Percentiles rank a stretch among this genome's conserved stretches.
Conservation (phyloP, 2,113 vertebrate species). For the Laterallus jamaicensis region DNA sequence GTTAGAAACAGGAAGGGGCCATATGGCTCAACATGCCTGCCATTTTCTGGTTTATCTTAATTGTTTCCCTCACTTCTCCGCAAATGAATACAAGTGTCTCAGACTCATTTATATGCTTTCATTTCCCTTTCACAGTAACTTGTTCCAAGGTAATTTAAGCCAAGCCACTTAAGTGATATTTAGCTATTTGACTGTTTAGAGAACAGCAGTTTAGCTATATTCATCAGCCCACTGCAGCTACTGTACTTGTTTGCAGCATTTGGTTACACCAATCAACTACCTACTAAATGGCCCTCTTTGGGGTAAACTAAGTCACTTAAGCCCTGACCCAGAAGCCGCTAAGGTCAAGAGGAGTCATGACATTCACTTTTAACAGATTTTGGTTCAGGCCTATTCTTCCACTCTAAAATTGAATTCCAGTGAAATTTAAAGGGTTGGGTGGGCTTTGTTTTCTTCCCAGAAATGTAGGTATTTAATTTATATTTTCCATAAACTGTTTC, state of each 20-base stretch:
- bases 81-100: conserved; percentile 67
- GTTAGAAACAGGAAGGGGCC: conserved; percentile 60
- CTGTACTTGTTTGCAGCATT: conserved; percentile 41
- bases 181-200: conserved; percentile 62
- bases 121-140: conserved; percentile 65
- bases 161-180: conserved; percentile 65
- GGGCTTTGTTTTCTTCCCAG: background rate
- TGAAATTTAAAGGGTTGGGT: background rate
- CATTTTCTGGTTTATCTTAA: conserved; percentile 71
- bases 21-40: conserved; percentile 49
- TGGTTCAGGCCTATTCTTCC: background rate
- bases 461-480: background rate
- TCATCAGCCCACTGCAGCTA: conserved; percentile 29
- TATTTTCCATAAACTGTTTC: background rate
- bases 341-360: background rate
- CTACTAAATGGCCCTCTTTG: background rate
- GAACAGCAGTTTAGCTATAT: conserved; percentile 49
- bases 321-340: background rate
- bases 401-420: background rate
- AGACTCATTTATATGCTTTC: conserved; percentile 62
- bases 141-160: conserved; percentile 69
- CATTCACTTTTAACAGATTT: background rate
- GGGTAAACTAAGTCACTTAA: background rate
- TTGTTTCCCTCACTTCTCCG: conserved; percentile 58
- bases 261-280: background rate